Percentiles rank a stretch among this genome's conserved stretches.
phyloP scores from a whole-genome alignment of 1,140 invertebrate species.

The Drosophila nasuta region DNA sequence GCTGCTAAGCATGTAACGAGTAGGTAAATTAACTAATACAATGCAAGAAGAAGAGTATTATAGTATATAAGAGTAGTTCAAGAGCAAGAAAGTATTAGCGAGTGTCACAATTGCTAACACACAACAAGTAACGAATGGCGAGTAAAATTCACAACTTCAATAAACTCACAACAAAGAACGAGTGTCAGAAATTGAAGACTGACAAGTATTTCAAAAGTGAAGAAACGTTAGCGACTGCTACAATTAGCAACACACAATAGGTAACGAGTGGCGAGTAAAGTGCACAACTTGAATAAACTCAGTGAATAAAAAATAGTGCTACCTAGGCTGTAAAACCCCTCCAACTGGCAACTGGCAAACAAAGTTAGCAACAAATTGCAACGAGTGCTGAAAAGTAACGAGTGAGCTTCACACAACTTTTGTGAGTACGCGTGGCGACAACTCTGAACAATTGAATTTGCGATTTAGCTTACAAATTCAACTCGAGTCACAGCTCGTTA shows the following conservation, averaged over 20 bases:
- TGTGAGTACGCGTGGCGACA: not conserved
- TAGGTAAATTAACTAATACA: not conserved
- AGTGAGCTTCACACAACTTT: slow-evolving; percentile 5
- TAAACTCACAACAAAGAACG: no score
- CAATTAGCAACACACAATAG: no score
- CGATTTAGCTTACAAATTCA: not conserved
- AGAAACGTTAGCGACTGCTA: no score
- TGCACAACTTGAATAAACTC: not conserved
- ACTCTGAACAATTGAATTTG: slow-evolving; percentile 11
- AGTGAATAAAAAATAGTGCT: no score
- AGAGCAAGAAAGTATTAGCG: no score
- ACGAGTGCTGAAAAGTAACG: not conserved
- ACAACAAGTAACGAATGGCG: not conserved
- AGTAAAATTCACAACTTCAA: not conserved
- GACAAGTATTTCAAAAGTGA: no score
- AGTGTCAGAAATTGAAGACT: no score
- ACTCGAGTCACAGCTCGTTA: slow-evolving; percentile 32
- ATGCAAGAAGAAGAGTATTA: no score
- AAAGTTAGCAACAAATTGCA: not conserved
- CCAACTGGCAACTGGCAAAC: no score
- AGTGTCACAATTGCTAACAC: no score
- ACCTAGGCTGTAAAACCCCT: no score
- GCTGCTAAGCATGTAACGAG: not conserved
- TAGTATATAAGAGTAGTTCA: no score
- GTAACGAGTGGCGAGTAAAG: not conserved